These are phyloP conservation scores for Idaea aversata DNA, from an alignment of 2,888 invertebrate genomes.

Conservation along the genomic window DNA sequence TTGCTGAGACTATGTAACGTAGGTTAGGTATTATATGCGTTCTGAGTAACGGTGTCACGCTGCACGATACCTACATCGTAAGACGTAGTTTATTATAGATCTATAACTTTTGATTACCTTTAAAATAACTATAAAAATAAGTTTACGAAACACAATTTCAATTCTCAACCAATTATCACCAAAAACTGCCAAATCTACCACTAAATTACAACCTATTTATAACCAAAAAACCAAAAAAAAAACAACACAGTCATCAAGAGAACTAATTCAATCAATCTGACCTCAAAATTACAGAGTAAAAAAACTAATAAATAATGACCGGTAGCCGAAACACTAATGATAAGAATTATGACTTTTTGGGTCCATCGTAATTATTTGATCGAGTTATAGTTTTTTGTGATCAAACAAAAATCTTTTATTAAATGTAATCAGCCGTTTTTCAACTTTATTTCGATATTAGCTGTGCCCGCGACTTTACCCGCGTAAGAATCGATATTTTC, in stretches of 20 bases:
- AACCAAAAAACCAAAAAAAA: slow-evolving; percentile 30
- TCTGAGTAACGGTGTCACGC: too few relatives aligned
- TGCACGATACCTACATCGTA: too few relatives aligned
- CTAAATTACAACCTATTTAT: neutral
- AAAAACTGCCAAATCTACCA: slow-evolving; percentile 2
- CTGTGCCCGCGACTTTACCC: too few relatives aligned
- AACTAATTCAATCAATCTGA: slow-evolving; percentile 9
- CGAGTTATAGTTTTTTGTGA: slow-evolving; percentile 45
- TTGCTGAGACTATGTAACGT: too few relatives aligned
- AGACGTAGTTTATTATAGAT: too few relatives aligned
- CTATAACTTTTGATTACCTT: too few relatives aligned
- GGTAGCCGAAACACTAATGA: slow-evolving; percentile 62
- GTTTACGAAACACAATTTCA: slow-evolving; percentile 11
- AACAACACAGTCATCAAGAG: slow-evolving; percentile 14
- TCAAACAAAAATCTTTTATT: neutral
- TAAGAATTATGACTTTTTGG: slow-evolving; percentile 55
- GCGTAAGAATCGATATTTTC: too few relatives aligned
- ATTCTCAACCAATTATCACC: slow-evolving; percentile 1
- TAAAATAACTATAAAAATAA: neutral
- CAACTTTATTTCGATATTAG: neutral
- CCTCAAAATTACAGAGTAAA: slow-evolving; percentile 10
- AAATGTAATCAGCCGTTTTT: neutral
- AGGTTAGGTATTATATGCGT: too few relatives aligned
- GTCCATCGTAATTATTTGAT: slow-evolving; percentile 47
- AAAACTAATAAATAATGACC: slow-evolving; percentile 31